Conservation (phyloP, 2,113 vertebrate species). For the Lagopus muta region DNA sequence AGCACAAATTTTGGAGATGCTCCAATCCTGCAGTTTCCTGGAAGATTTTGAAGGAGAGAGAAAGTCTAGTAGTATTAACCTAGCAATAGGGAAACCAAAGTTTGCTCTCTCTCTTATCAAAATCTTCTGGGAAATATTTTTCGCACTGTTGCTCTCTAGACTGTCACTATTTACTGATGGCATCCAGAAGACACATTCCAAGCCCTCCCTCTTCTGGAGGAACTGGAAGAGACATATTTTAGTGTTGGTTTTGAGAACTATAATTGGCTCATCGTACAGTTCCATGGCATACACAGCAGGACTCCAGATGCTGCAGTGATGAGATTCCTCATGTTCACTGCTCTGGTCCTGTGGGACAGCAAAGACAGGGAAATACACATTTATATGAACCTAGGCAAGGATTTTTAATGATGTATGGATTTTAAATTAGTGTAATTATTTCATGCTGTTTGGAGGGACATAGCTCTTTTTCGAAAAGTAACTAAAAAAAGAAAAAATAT, state of each 20-base stretch:
- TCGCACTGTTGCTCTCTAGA: not conserved
- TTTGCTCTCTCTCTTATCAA: not conserved
- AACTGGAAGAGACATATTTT: not conserved
- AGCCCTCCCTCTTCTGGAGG: not conserved
- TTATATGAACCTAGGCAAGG: not conserved
- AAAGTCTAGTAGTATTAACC: no score
- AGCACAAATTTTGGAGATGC: not conserved
- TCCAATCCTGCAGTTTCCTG: no score
- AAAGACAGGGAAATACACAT: not conserved
- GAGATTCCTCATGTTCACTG: not conserved
- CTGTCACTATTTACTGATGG: not conserved
- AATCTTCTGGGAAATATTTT: not conserved
- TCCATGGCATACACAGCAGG: accelerated
- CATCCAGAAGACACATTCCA: not conserved
- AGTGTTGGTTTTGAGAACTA: not conserved
- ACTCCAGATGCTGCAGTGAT: not conserved
- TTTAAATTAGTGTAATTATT: not conserved
- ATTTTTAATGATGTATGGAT: not conserved
- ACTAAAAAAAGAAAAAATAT: not conserved
- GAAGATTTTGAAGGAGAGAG: not conserved
- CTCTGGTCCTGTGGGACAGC: not conserved
- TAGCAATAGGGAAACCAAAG: not conserved
- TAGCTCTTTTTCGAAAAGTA: not conserved
- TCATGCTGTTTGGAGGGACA: not conserved
- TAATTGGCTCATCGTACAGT: not conserved